Base-by-base conservation (phyloP, 2,888 invertebrate genomes). In the Neria commutata region DNA sequence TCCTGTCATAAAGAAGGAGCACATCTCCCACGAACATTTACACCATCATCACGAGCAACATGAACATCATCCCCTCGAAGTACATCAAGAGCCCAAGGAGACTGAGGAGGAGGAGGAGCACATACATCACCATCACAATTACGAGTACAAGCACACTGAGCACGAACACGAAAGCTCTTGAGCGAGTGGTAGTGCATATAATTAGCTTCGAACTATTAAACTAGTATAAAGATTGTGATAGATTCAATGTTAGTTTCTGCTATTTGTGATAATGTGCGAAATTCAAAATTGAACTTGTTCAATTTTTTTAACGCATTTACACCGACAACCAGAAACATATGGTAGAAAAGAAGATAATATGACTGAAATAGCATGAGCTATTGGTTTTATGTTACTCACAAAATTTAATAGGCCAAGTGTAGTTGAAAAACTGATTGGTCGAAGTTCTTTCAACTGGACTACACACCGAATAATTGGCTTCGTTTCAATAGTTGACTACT, bases 31-130 rank as follows among this genome's bases (percentile, higher is more conserved):
- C 59, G 81, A 81, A 60, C 81, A 81, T 50, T 68, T 75, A 45
- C 81, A 81, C 68, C 81, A 81, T 59, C 79, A 72, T 53, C 70
- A 74, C 48, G 72, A 71, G 19, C 71, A 71, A 25, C 72, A 72
- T 50, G 72, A 74, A 8, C 71, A 72, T 51, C 51, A 61, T 17
- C 67, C 24, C 29, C 61, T 60, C 54, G 64, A 67, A 40, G 63
- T 68, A 45, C 71, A 75, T 37, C 67, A 70, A 29, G 65, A 73
- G 5, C 58, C 63, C 3, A 69, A 68, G 21, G 61, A 68, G 16
- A 45, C 61, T 4, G 70, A 70, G 37, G 62, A 68, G 50, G 72
- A 72, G 24, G 71, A 73, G 54, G 73, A 73, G 62, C 75, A 73
- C 33, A 69, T 72, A 2, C 75, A 74, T 49, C 73, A 73, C 51